Percentiles rank a stretch among this genome's conserved stretches.
phyloP scores from a whole-genome alignment of 2,797 vertebrate genomes.

The Melanotaenia parkinsoni region DNA sequence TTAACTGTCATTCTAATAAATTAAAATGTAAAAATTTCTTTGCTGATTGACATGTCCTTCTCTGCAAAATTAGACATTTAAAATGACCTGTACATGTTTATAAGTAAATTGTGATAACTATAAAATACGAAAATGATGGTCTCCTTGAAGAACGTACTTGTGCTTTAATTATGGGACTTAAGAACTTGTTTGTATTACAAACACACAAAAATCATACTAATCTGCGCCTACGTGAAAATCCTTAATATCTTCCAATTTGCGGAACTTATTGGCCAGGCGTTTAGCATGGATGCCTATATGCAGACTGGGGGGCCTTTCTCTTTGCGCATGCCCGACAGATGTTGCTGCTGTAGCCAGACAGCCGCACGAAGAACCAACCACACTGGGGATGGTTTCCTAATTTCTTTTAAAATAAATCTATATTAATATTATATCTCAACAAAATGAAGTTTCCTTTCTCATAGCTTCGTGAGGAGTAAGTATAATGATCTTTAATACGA shows the following conservation, averaged over 20 bases:
- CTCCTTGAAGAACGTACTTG: background rate
- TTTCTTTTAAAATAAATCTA: conserved; percentile 10
- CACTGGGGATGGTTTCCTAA: conserved; percentile 59
- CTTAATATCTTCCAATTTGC: background rate
- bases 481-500: conserved; percentile 20
- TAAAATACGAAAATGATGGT: background rate
- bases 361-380: conserved; percentile 58
- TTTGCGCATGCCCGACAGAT: conserved; percentile 60
- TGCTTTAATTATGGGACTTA: background rate
- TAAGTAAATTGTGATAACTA: background rate
- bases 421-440: conserved; percentile 41
- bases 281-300: conserved; percentile 29
- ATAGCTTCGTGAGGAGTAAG: conserved; percentile 74
- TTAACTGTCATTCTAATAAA: conserved; percentile 64
- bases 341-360: conserved; percentile 73
- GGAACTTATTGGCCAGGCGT: conserved; percentile 51
- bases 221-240: background rate
- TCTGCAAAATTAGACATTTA: background rate
- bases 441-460: conserved; percentile 75
- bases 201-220: background rate
- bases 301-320: conserved; percentile 30
- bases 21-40: conserved; percentile 27
- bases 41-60: background rate
- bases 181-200: background rate
- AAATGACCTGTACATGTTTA: background rate